A percentile compares a stretch with the other conserved stretches of the same genome.
Evolutionary conservation across 1,140 invertebrate species (phyloP).

Genomic region (Geopemphigus sp.): DNA sequence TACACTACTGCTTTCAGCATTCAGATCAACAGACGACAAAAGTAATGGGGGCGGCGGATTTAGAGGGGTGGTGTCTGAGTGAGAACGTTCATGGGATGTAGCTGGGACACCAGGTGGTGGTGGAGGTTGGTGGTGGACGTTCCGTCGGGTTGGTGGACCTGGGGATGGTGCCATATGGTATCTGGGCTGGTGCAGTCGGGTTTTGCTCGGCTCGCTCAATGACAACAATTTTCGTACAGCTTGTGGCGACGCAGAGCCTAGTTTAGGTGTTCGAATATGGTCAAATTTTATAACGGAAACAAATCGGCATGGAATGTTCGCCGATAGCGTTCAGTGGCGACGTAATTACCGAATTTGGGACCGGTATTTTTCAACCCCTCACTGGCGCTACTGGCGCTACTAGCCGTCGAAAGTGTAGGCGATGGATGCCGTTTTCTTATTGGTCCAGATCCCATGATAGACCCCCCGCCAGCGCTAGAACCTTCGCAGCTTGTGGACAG

Average conservation of each 20-base stretch:
- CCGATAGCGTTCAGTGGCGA: too few relatives aligned
- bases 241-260: conserved; percentile 91
- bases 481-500: conserved; percentile 89
- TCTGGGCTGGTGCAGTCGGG: conserved; percentile 78
- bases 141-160: conserved; percentile 63
- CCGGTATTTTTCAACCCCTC: conserved; percentile 67
- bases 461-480: conserved; percentile 63
- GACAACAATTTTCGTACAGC: conserved; percentile 90
- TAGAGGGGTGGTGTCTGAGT: conserved; percentile 75
- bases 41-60: conserved; percentile 55
- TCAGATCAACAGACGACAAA: conserved; percentile 81
- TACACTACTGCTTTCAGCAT: conserved; percentile 91
- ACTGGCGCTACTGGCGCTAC: conserved; percentile 83
- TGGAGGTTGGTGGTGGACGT: too few relatives aligned
- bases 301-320: too few relatives aligned
- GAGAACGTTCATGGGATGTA: conserved; percentile 76
- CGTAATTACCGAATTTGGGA: conserved; percentile 66
- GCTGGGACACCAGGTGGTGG: conserved; percentile 55
- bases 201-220: conserved; percentile 82
- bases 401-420: conserved; percentile 85
- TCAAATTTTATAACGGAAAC: background rate
- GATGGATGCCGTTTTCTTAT: conserved; percentile 74
- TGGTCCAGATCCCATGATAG: conserved; percentile 58
- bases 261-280: conserved; percentile 52
- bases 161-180: conserved; percentile 59